Evolutionary conservation across 2,888 invertebrate genomes (phyloP).

Genomic region (Tridacna gigas): DNA sequence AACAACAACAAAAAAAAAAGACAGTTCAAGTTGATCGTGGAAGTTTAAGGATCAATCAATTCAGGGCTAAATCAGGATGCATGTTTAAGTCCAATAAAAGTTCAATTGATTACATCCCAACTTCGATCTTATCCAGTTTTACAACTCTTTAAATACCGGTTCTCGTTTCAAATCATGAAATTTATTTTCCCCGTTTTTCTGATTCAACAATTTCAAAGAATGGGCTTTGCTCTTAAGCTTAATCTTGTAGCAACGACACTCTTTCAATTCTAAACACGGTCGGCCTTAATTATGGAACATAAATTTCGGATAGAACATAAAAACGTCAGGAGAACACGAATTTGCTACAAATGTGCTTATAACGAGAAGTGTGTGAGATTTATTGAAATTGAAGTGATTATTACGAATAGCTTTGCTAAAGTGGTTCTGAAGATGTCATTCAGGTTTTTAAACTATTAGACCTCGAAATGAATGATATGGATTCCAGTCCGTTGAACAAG

Average conservation of each 20-base stretch:
- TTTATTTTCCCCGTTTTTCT: constrained; percentile 61
- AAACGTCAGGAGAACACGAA: constrained; percentile 61
- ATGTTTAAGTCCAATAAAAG: constrained; percentile 36
- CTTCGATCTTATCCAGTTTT: constrained; percentile 47
- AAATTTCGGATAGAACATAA: constrained; percentile 62
- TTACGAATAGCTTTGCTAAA: constrained; percentile 32
- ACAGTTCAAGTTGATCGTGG: no score
- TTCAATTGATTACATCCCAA: constrained; percentile 34
- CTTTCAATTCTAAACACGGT: constrained; percentile 41
- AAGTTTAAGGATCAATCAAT: neutral
- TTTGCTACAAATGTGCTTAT: constrained; percentile 51
- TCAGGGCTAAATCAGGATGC: constrained; percentile 11
- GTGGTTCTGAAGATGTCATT: constrained; percentile 5
- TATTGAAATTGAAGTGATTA: constrained; percentile 58
- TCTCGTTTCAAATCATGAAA: constrained; percentile 57
- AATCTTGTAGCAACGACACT: constrained; percentile 39
- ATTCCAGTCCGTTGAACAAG: no score
- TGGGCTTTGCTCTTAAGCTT: constrained; percentile 25
- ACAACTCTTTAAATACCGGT: constrained; percentile 59
- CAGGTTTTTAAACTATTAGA: neutral
- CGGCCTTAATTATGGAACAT: constrained; percentile 58
- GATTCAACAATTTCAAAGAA: constrained; percentile 59
- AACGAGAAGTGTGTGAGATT: constrained; percentile 51
- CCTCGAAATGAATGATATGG: no score
- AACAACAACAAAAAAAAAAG: no score